Evolutionary conservation across 2,888 invertebrate genomes (phyloP), one percentile per base, ranked within the genome.

Genomic region (Sesia bembeciformis): DNA sequence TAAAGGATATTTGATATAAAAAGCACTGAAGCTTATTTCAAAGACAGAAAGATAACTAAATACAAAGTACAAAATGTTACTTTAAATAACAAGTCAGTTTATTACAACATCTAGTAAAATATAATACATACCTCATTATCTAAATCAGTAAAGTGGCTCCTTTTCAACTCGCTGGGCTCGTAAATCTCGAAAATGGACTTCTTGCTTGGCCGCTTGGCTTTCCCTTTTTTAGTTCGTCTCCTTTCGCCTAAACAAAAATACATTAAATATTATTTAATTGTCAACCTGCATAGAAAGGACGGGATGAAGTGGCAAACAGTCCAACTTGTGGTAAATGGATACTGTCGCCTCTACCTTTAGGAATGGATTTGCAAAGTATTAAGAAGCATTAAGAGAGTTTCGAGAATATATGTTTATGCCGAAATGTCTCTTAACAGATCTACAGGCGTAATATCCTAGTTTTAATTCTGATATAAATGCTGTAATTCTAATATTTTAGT

Each of bases 111-210:
- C 40, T 54, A 8, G 46, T 46, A 39, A 55, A 40, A 52, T 8
- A 52, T 8, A 52, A 53, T 40, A 60, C 62, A 58, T 65, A 92
- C 92, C 87, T 95, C 94, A 87, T 96, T 97, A 75, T 97, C 97
- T 66, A 95, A 88, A 77, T 98, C 97, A 0, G 98, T 98, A 73
- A 99, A 96, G 74, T 98, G 98, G 43, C 97, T 97, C 52, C 97
- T 92, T 81, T 98, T 98, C 67, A 99, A 90, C 81, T 99, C 99
- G 69, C 96, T 96, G 0, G 99, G 99, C 80, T 99, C 99, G 74
- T 98, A 98, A 58, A 98, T 95, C 83, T 98, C 96, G 74, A 96
- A 97, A 61, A 97, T 96, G 0, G 96, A 95, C 76, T 96, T 96
- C 69, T 93, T 94, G 46, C 94, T 93, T 3, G 94, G 92, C 64